phyloP scores from a whole-genome alignment of 2,888 invertebrate species.

The Pyralis farinalis region DNA sequence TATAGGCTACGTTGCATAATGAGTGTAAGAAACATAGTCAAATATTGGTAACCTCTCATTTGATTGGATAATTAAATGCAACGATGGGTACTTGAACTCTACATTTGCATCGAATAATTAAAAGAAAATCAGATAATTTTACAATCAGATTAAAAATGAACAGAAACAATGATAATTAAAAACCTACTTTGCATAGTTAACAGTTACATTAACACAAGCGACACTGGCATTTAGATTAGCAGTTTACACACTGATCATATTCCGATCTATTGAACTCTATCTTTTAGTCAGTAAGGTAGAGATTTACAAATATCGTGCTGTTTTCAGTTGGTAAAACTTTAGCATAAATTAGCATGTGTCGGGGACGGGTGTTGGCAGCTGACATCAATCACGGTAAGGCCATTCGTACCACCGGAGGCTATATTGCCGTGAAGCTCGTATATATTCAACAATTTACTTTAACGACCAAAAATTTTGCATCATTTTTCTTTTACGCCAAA shows the following conservation, averaged over 20 bases:
- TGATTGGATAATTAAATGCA: no score
- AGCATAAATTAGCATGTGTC: conserved; percentile 36
- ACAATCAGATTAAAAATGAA: no score
- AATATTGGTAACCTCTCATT: no score
- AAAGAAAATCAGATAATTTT: no score
- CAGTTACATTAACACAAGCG: conserved; percentile 25
- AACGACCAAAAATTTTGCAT: conserved; percentile 6
- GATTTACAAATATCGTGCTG: conserved; percentile 1
- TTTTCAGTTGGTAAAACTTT: conserved; percentile 15
- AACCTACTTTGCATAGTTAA: conserved; percentile 29
- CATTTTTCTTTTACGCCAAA: no score
- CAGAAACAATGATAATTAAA: conserved; percentile 18
- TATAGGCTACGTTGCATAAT: no score
- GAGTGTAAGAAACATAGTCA: no score
- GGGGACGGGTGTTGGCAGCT: conserved; percentile 26
- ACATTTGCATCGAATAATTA: conserved; percentile 3
- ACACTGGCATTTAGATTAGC: conserved; percentile 24
- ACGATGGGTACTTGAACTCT: conserved; percentile 16
- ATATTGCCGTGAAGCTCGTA: conserved; percentile 2
- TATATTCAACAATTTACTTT: conserved; percentile 8
- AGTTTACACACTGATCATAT: conserved; percentile 12
- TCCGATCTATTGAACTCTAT: not conserved
- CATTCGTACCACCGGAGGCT: conserved; percentile 22
- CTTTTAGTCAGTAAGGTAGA: conserved; percentile 9
- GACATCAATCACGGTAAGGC: conserved; percentile 32